These are phyloP conservation scores for Rotaria sp. DNA, from an alignment of 2,888 invertebrate species.

Conservation along the genomic window DNA sequence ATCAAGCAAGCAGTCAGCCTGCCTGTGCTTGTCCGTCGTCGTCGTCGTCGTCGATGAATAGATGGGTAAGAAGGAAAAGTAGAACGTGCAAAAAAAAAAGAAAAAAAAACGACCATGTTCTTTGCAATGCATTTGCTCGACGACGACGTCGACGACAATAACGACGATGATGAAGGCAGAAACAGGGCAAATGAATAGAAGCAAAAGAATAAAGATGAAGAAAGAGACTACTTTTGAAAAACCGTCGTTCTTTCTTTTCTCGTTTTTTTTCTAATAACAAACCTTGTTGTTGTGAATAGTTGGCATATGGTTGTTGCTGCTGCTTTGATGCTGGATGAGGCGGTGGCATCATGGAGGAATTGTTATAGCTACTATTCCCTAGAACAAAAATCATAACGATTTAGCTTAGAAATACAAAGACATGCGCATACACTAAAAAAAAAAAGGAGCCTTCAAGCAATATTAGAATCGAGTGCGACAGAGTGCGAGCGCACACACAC, in stretches of 20 bases:
- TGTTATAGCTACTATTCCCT: background rate
- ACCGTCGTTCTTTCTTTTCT: background rate
- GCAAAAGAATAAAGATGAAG: background rate
- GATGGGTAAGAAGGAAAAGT: conserved; percentile 3
- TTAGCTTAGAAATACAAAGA: background rate
- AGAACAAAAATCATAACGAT: background rate
- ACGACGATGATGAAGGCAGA: background rate
- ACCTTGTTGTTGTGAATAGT: background rate
- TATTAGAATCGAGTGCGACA: background rate
- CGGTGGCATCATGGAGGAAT: conserved; percentile 8
- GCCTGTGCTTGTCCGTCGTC: background rate
- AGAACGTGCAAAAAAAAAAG: conserved; percentile 3
- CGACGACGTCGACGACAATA: background rate
- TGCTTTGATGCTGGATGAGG: background rate
- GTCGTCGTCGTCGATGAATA: conserved; percentile 9
- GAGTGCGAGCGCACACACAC: background rate
- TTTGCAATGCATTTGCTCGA: conserved; percentile 4
- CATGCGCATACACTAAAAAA: background rate
- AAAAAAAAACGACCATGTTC: conserved; percentile 1
- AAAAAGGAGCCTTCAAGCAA: background rate
- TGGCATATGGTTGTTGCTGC: background rate
- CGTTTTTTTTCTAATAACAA: background rate
- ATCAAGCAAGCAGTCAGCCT: background rate
- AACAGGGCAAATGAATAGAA: background rate
- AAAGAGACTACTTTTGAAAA: background rate